Conservation (phyloP, 1,140 invertebrate genomes). For the Temnothorax curvispinosus region DNA sequence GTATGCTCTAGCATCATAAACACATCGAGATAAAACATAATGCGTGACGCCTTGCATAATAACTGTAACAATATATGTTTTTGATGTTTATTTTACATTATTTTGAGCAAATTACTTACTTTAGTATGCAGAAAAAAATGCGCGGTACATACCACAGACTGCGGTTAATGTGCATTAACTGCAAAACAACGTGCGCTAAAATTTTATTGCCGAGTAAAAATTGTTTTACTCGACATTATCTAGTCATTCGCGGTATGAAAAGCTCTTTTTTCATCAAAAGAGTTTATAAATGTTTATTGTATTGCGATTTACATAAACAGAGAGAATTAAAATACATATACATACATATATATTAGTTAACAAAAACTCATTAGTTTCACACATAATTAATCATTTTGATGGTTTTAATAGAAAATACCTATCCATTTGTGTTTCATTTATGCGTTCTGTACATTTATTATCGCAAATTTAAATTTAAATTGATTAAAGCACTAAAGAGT, state of each 20-base stretch:
- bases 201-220: slow-evolving; percentile 37
- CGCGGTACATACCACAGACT: neutral
- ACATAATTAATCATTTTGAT: neutral
- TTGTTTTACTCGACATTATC: slow-evolving; percentile 8
- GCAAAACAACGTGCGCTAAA: slow-evolving; percentile 21
- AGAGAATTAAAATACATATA: neutral
- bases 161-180: slow-evolving; percentile 48
- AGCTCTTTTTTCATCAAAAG: slow-evolving; percentile 1
- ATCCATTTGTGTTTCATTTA: neutral
- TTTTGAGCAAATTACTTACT: slow-evolving; percentile 20
- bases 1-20: slow-evolving; percentile 22
- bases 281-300: neutral
- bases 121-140: slow-evolving; percentile 35
- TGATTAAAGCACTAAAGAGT: neutral
- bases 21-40: slow-evolving; percentile 43
- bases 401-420: neutral
- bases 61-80: slow-evolving; percentile 30
- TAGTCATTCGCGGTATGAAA: neutral
- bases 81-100: neutral
- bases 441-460: neutral
- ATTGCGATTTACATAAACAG: neutral
- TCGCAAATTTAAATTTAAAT: slow-evolving; percentile 9
- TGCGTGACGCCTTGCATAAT: slow-evolving; percentile 19
- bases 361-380: neutral
- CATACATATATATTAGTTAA: neutral